Conservation (phyloP, 2,797 vertebrate genomes). For the Peromyscus aztecus region DNA sequence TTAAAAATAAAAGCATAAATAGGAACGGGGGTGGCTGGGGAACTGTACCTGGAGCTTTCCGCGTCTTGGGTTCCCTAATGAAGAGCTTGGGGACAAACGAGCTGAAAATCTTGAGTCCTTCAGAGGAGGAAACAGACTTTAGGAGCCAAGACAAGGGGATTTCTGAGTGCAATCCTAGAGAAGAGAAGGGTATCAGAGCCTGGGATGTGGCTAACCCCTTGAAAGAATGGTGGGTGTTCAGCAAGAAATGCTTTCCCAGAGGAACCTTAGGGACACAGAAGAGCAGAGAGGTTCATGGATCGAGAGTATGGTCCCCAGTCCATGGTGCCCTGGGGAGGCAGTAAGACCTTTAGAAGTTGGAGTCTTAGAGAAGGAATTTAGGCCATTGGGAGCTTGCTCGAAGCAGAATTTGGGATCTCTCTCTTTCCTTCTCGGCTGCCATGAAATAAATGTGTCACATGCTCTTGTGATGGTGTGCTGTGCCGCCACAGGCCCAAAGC, state of each 20-base stretch:
- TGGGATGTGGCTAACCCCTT: not conserved
- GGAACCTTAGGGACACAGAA: not conserved
- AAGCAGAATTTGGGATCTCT: not conserved
- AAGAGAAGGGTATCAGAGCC: not conserved
- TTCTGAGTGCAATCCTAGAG: not conserved
- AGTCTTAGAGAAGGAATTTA: not conserved
- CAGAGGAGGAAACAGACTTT: not conserved
- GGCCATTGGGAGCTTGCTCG: too few relatives aligned
- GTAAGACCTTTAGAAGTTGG: fast-evolving
- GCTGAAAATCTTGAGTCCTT: not conserved
- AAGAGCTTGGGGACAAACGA: not conserved
- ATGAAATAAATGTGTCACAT: not conserved
- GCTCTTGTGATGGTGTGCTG: too few relatives aligned
- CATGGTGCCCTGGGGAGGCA: not conserved
- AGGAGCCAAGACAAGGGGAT: not conserved
- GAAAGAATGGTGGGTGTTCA: fast-evolving
- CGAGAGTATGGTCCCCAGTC: too few relatives aligned
- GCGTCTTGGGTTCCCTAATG: not conserved
- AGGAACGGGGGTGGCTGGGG: not conserved
- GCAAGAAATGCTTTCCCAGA: not conserved
- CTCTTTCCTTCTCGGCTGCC: not conserved
- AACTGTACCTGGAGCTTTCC: not conserved
- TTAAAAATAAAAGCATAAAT: conserved; percentile 77
- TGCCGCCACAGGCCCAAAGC: too few relatives aligned
- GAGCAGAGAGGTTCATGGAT: not conserved